Evolutionary conservation across 2,888 invertebrate genomes (phyloP), one percentile per base, ranked within the genome.

Genomic region (Ceratothoa steindachneri): DNA sequence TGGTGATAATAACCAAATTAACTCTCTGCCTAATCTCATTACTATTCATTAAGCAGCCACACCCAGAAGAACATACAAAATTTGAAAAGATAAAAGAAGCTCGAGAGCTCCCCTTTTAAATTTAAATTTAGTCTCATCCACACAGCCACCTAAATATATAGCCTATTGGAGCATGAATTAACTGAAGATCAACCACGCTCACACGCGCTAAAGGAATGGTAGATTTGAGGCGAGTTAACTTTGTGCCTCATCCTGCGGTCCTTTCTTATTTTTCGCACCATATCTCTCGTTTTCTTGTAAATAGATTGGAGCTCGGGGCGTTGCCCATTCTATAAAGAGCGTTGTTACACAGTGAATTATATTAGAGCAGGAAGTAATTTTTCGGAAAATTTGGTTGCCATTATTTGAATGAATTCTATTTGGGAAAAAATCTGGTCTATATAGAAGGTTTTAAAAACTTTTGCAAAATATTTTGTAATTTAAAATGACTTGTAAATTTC

Each of bases 81-180:
- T 24, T 60, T 60, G 19, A 24, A 24, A 24, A 60, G 27, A 60
- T 24, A 7, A 2, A n/a, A 60, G 22, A 24, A 60, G 12, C 60
- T 12, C n/a, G 27, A 24, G 24, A 60, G 22, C 24, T 24, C 27
- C 60, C 60, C 27, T 24, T 24, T 60, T 24, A 60, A 60, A 60
- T 60, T 60, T 24, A 60, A 60, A 60, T 60, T 60, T 60, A 60
- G 60, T 24, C 27, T 60, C 60, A 60, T 60, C 60, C 19, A 12
- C 22, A 7, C 12, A 24, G 22, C 60, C 60, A 60, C 60, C n/a
- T 60, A 51, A 15, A 3, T 24, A 24, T 24, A 24, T 60, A 60
- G 60, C n/a, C 60, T n/a, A 60, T 60, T 12, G 60, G 27, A 60
- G 22, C 60, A n/a, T 24, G 27, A 60, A 24, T 60, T 24, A 60